Base-by-base conservation (phyloP, 1,140 invertebrate genomes). In the Sesamia nonagrioides region DNA sequence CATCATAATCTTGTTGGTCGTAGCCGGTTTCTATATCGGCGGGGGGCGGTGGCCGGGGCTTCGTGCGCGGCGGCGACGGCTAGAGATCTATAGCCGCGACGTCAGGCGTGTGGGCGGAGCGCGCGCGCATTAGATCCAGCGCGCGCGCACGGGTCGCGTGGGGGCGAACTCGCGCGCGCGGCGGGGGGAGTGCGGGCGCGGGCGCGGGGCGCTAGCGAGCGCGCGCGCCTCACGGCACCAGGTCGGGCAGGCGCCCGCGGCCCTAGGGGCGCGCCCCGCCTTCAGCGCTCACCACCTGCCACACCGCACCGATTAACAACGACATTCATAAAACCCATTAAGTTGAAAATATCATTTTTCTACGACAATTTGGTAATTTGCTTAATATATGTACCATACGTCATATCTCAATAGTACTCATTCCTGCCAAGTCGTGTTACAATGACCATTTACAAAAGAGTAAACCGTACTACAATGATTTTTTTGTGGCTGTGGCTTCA, bases 231-330 rank as follows among this genome's bases (percentile, higher is more conserved):
- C 94, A 94, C 92, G 94, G 94, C 93, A 95, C 94, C 86, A 95
- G 94, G 92, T 95, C 94, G 94, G 94, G 94, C 94, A 95, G 94
- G 94, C 94, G 94, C 91, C 89, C 91, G 89, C 92, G 92, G 89
- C 94, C 94, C 94, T 95, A 95, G 94, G 94, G 92, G 88, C 94
- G 93, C 73, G 81, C 88, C 71, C 88, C 86, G 56, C 86, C 86
- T 81, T 92, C 92, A 75, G 88, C 90, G 79, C 87, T 86, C 89
- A 95, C 93, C 91, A 95, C 94, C 92, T 94, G 86, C 50, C 6
- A 7, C 2, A 4, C 13, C 37, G 6, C 37, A 27, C 27, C 27
- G 27, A 27, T 27, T 27, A 27, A 27, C 3, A 27, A 27, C 1
- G 3, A 27, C 27, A 27, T 27, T 27, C 27, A 27, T 27, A 27